Percentiles rank a stretch among this genome's conserved stretches.
phyloP scores from a whole-genome alignment of 2,888 invertebrate genomes.

The Proisotoma minuta region DNA sequence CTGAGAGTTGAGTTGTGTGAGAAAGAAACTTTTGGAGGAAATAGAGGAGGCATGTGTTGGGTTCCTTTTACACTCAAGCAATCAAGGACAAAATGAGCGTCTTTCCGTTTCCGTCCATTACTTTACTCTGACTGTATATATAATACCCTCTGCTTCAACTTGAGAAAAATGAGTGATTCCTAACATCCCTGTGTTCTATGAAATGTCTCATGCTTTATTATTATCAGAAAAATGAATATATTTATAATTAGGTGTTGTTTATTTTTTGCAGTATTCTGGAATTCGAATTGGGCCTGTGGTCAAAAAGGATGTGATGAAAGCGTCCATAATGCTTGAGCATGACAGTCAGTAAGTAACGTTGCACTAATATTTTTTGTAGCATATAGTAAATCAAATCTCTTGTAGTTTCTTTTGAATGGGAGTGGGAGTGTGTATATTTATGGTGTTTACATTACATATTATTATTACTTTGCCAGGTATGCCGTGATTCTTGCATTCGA shows the following conservation, averaged over 20 bases:
- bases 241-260: constrained; percentile 17
- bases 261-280: constrained; percentile 78
- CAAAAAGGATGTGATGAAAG: constrained; percentile 98
- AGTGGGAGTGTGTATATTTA: no score
- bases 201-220: not conserved
- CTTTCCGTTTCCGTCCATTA: constrained; percentile 24
- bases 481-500: constrained; percentile 99
- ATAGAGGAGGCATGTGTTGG: constrained; percentile 21
- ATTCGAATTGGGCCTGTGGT: constrained; percentile 99
- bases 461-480: no score
- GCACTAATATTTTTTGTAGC: no score
- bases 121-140: not conserved
- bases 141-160: no score
- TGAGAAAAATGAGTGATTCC: no score
- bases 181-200: no score
- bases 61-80: constrained; percentile 41
- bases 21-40: not conserved
- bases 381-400: no score
- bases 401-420: no score
- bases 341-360: constrained; percentile 89
- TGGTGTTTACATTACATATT: no score
- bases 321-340: constrained; percentile 99
- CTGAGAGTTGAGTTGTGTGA: not conserved
- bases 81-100: constrained; percentile 38
- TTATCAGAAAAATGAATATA: not conserved